Base-by-base conservation (phyloP, 2,797 vertebrate species). In the Buphagus erythrorhynchus region DNA sequence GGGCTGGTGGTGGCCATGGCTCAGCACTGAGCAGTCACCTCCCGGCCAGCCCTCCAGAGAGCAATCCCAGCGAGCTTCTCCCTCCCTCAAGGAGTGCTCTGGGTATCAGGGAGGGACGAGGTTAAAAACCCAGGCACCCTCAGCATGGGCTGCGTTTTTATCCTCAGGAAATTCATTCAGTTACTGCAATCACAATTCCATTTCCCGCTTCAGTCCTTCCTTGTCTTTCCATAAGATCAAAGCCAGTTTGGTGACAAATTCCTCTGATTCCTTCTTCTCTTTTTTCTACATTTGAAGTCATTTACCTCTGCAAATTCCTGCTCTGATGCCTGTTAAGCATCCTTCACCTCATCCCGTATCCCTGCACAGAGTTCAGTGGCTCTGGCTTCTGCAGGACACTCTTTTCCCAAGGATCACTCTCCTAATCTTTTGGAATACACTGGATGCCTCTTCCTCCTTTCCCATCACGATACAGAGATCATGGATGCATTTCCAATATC, bases 11-110 rank as follows among this genome's bases (percentile, higher is more conserved):
- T 35, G 42, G 35, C 61, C 1, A 0, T 55, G 45, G 22, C 52
- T 87, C 42, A 31, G n/a, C 7, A 1, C 36, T 78, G 28, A 29
- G 17, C 0, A 0, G 28, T 49, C 42, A 77, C 24, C 29, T 20
- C 0, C 2, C 46, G 26, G 20, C 10, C 31, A 38, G 0, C 29
- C 24, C 46, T 73, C 40, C 7, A 4, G n/a, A 13, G 11, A 8
- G 4, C 3, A 1, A 0, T 10, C 46, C 43, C 36, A 18, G 48
- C 33, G 18, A 78, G 11, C 25, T 52, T 28, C 21, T 51, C 16
- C 55, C 28, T 91, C 69, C 40, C 33, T 67, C 13, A 1, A 10
- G 29, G 13, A 8, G 3, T 11, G 11, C 3, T 40, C n/a, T 73
- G 35, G 33, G 33, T 40, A 4, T 20, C 33, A 29, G 40, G 33